Conservation (phyloP, 2,797 vertebrate species). For the Syncerus caffer region DNA sequence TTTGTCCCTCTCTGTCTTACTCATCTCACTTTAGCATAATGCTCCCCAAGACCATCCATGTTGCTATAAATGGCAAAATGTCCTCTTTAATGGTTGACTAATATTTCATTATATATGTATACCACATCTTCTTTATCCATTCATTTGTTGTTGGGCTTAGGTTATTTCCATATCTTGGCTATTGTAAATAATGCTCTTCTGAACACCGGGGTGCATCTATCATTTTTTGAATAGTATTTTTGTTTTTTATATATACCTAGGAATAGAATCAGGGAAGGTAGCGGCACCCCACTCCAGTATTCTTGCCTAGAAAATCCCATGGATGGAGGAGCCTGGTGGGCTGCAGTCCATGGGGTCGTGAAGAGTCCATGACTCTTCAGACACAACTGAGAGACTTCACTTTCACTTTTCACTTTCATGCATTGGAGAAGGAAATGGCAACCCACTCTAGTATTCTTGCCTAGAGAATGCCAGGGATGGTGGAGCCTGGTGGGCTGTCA, state of each 20-base stretch:
- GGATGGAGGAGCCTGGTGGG: no score
- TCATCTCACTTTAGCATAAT: background rate
- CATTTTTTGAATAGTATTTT: background rate
- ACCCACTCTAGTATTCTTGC: no score
- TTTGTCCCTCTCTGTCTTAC: background rate
- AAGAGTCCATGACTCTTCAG: no score
- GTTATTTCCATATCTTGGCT: background rate
- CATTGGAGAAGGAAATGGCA: no score
- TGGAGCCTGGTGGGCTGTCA: no score
- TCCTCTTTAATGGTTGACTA: background rate
- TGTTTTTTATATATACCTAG: background rate
- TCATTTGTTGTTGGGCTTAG: background rate
- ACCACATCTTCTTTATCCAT: background rate
- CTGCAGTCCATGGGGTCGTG: no score
- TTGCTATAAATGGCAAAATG: background rate
- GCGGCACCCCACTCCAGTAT: no score
- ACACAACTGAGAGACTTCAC: no score
- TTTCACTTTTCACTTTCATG: no score
- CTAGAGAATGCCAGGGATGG: rapidly evolving
- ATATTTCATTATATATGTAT: background rate
- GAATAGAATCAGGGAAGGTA: background rate
- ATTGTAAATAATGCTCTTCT: background rate
- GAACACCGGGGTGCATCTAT: background rate
- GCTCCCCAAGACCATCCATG: background rate
- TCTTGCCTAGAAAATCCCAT: no score